Conservation (phyloP, 1,140 invertebrate genomes). For the Drosophila nigromelanica region DNA sequence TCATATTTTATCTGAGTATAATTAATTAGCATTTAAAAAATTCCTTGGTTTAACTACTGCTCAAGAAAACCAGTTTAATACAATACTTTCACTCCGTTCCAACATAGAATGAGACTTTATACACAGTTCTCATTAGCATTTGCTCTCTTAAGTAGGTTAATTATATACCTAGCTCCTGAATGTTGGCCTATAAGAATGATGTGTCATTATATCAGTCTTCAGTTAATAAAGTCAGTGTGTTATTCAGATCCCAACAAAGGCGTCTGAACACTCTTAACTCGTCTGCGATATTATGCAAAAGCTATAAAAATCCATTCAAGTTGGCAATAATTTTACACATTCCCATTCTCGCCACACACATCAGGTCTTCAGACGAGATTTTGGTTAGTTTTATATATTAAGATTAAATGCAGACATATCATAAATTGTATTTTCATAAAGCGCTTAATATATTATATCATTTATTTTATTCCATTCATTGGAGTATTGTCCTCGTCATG, state of each 20-base stretch:
- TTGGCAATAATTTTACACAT: neutral
- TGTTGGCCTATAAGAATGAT: neutral
- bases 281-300: neutral
- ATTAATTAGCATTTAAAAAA: no score
- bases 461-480: neutral
- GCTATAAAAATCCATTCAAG: neutral
- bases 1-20: no score
- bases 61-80: no score
- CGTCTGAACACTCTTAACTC: neutral
- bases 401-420: neutral
- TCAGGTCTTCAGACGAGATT: neutral
- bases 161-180: neutral
- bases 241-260: neutral
- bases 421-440: neutral
- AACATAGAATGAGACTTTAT: neutral
- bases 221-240: neutral
- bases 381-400: neutral
- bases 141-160: neutral
- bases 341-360: neutral
- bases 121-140: neutral
- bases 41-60: no score
- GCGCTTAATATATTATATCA: neutral
- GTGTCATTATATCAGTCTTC: constrained; percentile 1
- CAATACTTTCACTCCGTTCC: neutral
- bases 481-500: neutral